Percentiles rank a stretch among this genome's conserved stretches.
These are phyloP conservation scores for Aratinga solstitialis DNA, from an alignment of 2,797 vertebrate species.

Conservation along the genomic window DNA sequence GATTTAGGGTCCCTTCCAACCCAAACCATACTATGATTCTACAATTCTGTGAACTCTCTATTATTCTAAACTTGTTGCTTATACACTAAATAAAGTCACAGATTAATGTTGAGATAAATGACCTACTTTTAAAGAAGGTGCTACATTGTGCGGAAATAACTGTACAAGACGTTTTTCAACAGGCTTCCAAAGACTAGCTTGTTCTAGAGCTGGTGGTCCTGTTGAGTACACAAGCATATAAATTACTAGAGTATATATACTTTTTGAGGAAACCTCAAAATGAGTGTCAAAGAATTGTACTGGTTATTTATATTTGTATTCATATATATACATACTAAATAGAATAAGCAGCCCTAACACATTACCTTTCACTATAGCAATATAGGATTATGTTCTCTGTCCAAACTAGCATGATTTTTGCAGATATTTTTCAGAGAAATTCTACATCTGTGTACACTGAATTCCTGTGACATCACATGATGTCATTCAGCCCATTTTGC, in stretches of 20 bases:
- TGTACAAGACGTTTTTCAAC: not conserved
- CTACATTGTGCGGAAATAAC: not conserved
- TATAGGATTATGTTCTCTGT: not conserved
- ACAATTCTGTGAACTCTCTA: not conserved
- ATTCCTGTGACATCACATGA: not conserved
- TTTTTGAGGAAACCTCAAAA: not conserved
- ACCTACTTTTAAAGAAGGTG: not conserved
- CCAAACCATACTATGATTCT: not conserved
- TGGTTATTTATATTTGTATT: not conserved
- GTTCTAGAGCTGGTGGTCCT: not conserved
- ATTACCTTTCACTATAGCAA: not conserved
- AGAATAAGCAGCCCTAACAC: not conserved
- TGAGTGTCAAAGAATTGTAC: not conserved
- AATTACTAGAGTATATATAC: not conserved
- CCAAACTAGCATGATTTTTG: not conserved
- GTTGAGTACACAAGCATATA: not conserved
- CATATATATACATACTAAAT: not conserved
- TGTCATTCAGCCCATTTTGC: fast-evolving
- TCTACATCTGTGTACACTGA: not conserved
- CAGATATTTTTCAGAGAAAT: not conserved
- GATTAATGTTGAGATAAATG: not conserved
- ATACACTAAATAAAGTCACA: not conserved
- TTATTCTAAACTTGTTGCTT: not conserved
- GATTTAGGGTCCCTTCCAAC: not conserved
- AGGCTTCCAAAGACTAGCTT: not conserved